Evolutionary conservation across 2,888 invertebrate genomes (phyloP), one percentile per base, ranked within the genome.

Genomic region (Eupeodes luniger): DNA sequence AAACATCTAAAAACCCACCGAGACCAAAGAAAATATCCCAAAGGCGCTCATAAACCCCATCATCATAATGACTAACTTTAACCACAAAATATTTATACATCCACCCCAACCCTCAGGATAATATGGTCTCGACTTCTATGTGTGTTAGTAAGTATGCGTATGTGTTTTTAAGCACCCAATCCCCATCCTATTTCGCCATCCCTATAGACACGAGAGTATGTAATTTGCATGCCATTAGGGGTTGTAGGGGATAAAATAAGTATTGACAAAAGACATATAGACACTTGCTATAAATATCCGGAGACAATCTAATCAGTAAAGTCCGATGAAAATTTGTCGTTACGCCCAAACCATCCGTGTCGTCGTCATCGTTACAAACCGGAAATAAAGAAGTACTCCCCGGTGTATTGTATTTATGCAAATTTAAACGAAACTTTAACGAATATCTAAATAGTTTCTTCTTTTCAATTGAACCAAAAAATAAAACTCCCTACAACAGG

Each of bases 141-240:
- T 27, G 27, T 27, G 27, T 27, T 1, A 3, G 27, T 27, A 27
- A 3, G 27, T 66, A 49, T 44, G 59, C 44, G 55, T 69, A 19
- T 53, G 19, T 47, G 47, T 74, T 57, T 4, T 12, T 64, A 12
- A 47, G 34, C 27, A 49, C 74, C 61, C n/a, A 2, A 5, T 0
- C 16, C 14, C 3, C 3, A 12, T 7, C 19, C 11, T 6, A 16
- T 14, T 1, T 47, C 57, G 76, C 40, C 4, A 64, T 57, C 74
- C 55, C 75, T 12, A 83, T 79, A 53, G 19, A 14, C 16, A 34
- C 9, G 61, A 84, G 49, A 47, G 74, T 69, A 49, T 79, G 69
- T 85, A 85, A 78, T 88, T 88, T 88, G 70, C 88, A 88, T 85
- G 67, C 59, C 78, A 85, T 82, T 47, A 79, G 79, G 59, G 69